Percentiles rank a stretch among this genome's conserved stretches.
Conservation (phyloP, 2,797 vertebrate genomes). For the Lepus townsendii region DNA sequence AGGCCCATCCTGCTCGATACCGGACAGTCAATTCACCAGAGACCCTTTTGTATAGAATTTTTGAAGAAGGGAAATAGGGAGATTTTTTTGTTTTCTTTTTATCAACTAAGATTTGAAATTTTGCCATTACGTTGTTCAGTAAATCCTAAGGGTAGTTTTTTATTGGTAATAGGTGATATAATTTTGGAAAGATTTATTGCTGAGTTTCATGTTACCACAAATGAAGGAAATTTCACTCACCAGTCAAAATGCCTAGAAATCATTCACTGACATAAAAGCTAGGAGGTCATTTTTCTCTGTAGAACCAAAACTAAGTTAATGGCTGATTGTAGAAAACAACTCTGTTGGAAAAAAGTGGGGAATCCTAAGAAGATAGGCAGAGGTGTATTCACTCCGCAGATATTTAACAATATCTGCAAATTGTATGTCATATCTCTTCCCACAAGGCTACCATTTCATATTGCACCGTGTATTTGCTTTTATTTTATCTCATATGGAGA, state of each 20-base stretch:
- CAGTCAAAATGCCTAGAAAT: conserved; percentile 61
- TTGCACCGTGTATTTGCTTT: background rate
- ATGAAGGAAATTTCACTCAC: conserved; percentile 70
- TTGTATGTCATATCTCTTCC: background rate
- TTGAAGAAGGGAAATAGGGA: background rate
- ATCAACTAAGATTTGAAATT: conserved; percentile 60
- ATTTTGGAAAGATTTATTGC: conserved; percentile 72
- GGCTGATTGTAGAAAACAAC: conserved; percentile 4
- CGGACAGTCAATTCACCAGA: too few species aligned
- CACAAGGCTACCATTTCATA: background rate
- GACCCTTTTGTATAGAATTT: background rate
- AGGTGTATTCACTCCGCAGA: background rate
- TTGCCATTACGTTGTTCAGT: conserved; percentile 39
- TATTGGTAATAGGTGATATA: conserved; percentile 57
- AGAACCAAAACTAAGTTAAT: conserved; percentile 44
- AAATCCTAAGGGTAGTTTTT: conserved; percentile 62
- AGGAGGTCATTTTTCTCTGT: background rate
- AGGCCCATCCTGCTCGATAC: too few species aligned
- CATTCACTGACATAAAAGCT: conserved; percentile 1
- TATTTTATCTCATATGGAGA: background rate
- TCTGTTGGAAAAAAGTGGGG: background rate
- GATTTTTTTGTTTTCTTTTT: conserved; percentile 48
- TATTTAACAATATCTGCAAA: background rate
- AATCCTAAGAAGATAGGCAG: background rate
- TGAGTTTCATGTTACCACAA: conserved; percentile 72